Conservation (phyloP, 2,113 vertebrate species). For the Vireo altiloquus region DNA sequence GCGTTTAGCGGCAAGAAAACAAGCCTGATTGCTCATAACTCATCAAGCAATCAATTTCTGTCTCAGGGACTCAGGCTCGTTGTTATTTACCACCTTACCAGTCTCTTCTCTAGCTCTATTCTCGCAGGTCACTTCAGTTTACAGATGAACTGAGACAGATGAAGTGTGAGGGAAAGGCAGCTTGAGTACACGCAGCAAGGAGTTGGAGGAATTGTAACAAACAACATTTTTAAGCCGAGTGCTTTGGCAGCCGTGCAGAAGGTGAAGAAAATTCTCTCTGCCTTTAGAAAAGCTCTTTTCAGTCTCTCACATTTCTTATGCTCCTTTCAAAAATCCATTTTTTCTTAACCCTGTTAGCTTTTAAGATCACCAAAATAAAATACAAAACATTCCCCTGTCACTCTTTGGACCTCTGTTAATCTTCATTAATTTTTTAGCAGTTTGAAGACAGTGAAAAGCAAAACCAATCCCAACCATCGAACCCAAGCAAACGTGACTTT, state of each 20-base stretch:
- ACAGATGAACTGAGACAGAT: constrained; percentile 16
- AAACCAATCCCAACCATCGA: background rate
- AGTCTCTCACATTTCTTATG: background rate
- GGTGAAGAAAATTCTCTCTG: background rate
- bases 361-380: background rate
- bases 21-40: background rate
- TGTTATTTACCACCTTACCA: background rate
- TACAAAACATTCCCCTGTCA: background rate
- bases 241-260: constrained; percentile 13
- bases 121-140: constrained; percentile 10
- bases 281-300: background rate
- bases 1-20: background rate
- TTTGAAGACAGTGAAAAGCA: background rate
- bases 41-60: background rate
- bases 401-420: background rate
- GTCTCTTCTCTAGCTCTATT: background rate
- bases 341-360: background rate
- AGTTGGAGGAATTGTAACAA: background rate
- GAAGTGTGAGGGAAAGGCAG: constrained; percentile 11
- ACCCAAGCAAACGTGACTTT: background rate
- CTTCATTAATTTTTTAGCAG: background rate
- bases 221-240: background rate
- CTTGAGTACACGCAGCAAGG: background rate
- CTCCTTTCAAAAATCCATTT: background rate
- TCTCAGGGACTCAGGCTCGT: background rate